These are phyloP conservation scores for Muschampia plurimacula DNA, from an alignment of 2,888 invertebrate species.

Conservation along the genomic window DNA sequence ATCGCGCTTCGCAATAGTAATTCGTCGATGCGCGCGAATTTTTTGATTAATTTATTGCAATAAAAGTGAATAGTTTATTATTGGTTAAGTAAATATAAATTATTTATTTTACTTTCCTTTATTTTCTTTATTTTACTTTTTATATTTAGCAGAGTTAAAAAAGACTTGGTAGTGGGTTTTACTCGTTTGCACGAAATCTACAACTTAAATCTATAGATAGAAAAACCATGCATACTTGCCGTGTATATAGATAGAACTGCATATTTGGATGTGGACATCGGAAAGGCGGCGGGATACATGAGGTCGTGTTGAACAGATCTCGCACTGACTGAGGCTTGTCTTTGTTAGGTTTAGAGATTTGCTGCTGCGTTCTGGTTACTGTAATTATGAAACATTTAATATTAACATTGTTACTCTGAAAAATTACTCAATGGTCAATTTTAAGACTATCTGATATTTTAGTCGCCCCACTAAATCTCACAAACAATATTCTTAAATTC, in stretches of 20 bases:
- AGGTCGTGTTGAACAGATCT: conserved; percentile 91
- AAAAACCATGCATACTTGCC: conserved; percentile 70
- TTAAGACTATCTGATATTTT: neutral
- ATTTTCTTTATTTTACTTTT: too few relatives aligned
- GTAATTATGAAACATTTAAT: neutral
- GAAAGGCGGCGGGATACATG: conserved; percentile 92
- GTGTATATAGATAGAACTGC: conserved; percentile 93
- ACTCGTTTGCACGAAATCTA: too few relatives aligned
- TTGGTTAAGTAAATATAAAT: too few relatives aligned
- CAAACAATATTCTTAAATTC: too few relatives aligned
- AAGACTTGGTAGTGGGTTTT: too few relatives aligned
- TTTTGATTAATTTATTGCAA: too few relatives aligned
- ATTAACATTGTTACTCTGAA: neutral
- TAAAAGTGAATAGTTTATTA: too few relatives aligned
- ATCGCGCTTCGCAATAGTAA: too few relatives aligned
- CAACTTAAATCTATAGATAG: neutral
- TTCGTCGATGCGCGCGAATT: too few relatives aligned
- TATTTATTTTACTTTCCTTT: too few relatives aligned
- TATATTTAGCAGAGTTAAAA: too few relatives aligned
- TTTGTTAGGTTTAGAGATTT: conserved; percentile 54
- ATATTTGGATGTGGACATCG: conserved; percentile 94
- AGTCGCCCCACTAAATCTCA: neutral
- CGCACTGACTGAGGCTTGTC: conserved; percentile 84
- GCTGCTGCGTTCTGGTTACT: conserved; percentile 76
- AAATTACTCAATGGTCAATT: too few relatives aligned